phyloP scores from a whole-genome alignment of 2,797 vertebrate species.

The Alectoris magna region DNA sequence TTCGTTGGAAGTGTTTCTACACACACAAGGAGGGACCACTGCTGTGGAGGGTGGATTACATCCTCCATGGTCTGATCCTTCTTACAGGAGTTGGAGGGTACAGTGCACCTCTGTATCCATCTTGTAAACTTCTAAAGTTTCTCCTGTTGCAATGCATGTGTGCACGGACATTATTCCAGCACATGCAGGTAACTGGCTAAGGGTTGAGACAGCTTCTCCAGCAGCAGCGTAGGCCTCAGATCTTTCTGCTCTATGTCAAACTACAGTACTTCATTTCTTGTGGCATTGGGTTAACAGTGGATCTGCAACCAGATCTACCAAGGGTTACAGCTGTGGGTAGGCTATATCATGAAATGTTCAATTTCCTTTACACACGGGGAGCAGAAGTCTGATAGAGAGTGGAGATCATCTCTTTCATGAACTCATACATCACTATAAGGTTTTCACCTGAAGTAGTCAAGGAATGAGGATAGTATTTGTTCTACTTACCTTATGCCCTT shows the following conservation, averaged over 20 bases:
- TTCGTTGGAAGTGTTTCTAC: background rate
- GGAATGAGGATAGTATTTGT: background rate
- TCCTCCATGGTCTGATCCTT: background rate
- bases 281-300: background rate
- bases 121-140: background rate
- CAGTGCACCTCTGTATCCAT: background rate
- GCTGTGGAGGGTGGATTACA: background rate
- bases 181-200: background rate
- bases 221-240: background rate
- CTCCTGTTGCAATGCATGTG: background rate
- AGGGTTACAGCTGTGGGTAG: background rate
- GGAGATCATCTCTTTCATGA: background rate
- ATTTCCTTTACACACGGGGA: background rate
- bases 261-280: background rate
- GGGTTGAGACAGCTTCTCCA: background rate
- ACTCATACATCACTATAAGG: background rate
- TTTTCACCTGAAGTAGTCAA: background rate
- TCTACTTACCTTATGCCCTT: background rate
- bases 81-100: accelerated
- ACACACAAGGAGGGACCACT: background rate
- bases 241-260: background rate
- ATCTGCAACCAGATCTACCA: background rate
- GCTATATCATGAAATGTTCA: background rate
- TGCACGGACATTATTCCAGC: background rate
- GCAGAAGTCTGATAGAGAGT: background rate